phyloP scores from a whole-genome alignment of 2,797 vertebrate genomes.

The Rhynchotus rufescens region DNA sequence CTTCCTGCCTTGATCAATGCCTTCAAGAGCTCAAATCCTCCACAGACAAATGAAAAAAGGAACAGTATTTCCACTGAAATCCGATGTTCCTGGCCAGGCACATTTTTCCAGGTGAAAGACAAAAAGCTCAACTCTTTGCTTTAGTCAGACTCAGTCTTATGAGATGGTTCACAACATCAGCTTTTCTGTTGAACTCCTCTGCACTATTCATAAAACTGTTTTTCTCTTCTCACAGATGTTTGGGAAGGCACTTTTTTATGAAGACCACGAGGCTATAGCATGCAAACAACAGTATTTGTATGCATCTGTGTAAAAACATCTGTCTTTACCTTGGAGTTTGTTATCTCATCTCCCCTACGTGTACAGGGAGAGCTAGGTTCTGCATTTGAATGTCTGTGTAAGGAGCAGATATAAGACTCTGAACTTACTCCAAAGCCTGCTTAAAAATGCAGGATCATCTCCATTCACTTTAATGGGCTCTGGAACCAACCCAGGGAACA shows the following conservation, averaged over 20 bases:
- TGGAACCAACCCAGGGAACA: not conserved
- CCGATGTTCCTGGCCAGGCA: not conserved
- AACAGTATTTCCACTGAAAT: not conserved
- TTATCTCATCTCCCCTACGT: not conserved
- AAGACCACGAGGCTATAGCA: rapidly evolving
- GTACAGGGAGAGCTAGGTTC: not conserved
- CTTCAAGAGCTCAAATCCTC: not conserved
- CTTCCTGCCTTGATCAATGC: not conserved
- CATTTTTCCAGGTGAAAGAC: not conserved
- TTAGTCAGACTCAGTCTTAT: rapidly evolving
- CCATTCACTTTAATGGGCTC: not conserved
- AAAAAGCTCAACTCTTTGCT: not conserved
- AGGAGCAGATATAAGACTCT: not conserved
- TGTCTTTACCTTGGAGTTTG: not conserved
- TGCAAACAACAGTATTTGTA: not conserved
- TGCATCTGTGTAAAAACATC: not conserved
- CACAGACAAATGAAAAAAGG: not conserved
- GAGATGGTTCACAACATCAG: not conserved
- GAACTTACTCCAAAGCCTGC: not conserved
- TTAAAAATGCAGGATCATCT: not conserved
- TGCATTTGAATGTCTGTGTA: not conserved
- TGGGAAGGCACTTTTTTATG: not conserved
- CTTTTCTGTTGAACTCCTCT: not conserved
- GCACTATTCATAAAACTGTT: not conserved
- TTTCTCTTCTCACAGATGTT: not conserved